Base-by-base conservation (phyloP, 1,140 invertebrate genomes). In the Orussus abietinus region DNA sequence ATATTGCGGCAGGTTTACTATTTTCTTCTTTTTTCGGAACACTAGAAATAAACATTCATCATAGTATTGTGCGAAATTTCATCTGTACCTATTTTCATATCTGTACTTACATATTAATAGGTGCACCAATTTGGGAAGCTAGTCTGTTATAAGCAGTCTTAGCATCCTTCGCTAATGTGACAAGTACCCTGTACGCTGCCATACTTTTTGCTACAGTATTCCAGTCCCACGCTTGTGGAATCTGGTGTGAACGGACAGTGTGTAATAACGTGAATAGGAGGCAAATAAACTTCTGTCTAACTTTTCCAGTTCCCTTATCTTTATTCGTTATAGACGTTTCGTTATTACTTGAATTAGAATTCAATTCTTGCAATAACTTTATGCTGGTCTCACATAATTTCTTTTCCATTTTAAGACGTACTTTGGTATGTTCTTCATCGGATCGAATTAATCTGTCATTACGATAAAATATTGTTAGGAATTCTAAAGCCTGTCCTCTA, bases 401-500 rank as follows among this genome's bases (percentile, higher is more conserved):
- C 13, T 49, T 54, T 38, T 75, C 72, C 39, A 69, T 51, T 43
- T 64, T 52, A 3, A 47, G 33, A 22, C 71, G 51, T 5, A 57
- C 38, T 0, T 55, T 43, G 42, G 51, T 45, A 5, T 53, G 28
- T 40, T 63, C 38, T 5, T 54, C 46, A 15, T 62, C 45, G 1
- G 31, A 48, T 5, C 45, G 60, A 12, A 77, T 55, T 10, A 76
- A 56, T 45, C 76, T 55, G 22, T 72, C 60, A 51, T 81, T 77
- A 15, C 67, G 68, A 55, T 82, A 85, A 51, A 83, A 83, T 25
- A 75, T 66, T 26, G 69, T 64, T 30, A 85, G 51, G 37, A 85
- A 65, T 51, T 84, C 80, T 0, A 84, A 38, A 2, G 80, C 83
- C 62, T 84, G 81, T 47, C 74, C 75, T 45, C 78, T 75, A 28